Evolutionary conservation across 2,888 invertebrate genomes (phyloP), one percentile per base, ranked within the genome.

Genomic region (Synanthedon vespiformis): DNA sequence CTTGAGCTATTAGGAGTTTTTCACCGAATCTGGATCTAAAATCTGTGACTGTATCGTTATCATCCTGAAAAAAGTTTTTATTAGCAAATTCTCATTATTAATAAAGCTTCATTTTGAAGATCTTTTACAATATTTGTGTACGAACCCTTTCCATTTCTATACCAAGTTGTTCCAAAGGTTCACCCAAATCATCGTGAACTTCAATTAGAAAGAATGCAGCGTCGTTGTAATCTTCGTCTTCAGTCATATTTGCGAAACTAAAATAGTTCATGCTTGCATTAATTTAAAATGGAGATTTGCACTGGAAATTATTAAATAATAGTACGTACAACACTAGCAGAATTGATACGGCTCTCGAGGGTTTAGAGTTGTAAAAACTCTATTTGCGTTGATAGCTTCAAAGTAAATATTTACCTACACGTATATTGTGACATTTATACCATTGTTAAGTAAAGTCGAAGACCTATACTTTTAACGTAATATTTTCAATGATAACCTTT

Each of bases 111-210:
- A 5, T 34, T 34, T 34, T 34, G 6, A 34, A 34, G 8, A 34
- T 10, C 1, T 10, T 34, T 34, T 34, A 6, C 5, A 34, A 34
- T 5, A 22, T 10, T 34, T 34, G 34, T 34, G 22, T 34, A 55
- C 77, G 72, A 61, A 88, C 88, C 67, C 90, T 86, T 73, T 92
- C 92, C 77, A 93, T 89, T 84, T 93, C 93, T 58, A 93, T 92
- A 51, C 94, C 94, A 55, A 94, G 83, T 65, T 93, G 92, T 76
- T 93, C 93, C 51, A 90, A 91, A 6, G 94, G 93, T 63, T 93
- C 92, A 50, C 92, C 92, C 57, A 94, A 83, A 72, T 92, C 92
- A 22, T 92, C 91, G 70, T 94, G 93, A 83, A 94, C 93, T 74
- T 92, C 91, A 48, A 92, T 81, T 52, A 89, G 72, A 62, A 92